Conservation (phyloP, 1,140 invertebrate genomes). For the Archegozetes longisetosus region DNA sequence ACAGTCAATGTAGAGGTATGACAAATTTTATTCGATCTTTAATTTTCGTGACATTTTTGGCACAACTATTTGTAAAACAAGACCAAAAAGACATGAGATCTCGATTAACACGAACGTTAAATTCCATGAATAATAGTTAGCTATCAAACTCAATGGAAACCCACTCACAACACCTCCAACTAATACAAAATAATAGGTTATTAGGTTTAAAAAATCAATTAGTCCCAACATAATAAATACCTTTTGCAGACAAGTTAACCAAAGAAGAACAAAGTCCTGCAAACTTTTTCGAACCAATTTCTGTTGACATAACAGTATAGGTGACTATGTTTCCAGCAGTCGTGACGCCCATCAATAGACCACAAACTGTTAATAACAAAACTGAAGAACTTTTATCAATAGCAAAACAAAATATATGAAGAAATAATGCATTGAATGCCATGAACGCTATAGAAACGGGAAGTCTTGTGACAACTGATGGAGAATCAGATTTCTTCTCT, state of each 20-base stretch:
- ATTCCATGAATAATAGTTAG: too few species aligned
- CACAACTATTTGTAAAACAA: too few species aligned
- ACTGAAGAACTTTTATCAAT: neutral
- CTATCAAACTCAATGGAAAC: conserved; percentile 5
- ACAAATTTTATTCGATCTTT: too few species aligned
- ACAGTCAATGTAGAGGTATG: too few species aligned
- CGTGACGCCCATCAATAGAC: neutral
- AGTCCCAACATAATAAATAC: neutral
- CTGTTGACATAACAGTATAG: conserved; percentile 2
- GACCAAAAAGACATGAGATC: too few species aligned
- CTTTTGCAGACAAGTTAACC: conserved; percentile 1
- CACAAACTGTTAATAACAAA: neutral
- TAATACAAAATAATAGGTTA: neutral
- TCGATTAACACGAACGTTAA: too few species aligned
- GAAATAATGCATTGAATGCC: neutral
- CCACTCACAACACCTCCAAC: conserved; percentile 5
- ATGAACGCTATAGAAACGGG: neutral
- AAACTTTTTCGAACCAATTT: conserved; percentile 1
- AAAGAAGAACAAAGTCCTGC: neutral
- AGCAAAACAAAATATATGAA: neutral
- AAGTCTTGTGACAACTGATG: neutral
- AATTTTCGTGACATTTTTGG: too few species aligned
- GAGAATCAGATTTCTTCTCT: neutral
- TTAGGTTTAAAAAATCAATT: neutral
- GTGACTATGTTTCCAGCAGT: conserved; percentile 6